Evolutionary conservation across 2,113 vertebrate species (phyloP).

Genomic region (Glareola pratincola): DNA sequence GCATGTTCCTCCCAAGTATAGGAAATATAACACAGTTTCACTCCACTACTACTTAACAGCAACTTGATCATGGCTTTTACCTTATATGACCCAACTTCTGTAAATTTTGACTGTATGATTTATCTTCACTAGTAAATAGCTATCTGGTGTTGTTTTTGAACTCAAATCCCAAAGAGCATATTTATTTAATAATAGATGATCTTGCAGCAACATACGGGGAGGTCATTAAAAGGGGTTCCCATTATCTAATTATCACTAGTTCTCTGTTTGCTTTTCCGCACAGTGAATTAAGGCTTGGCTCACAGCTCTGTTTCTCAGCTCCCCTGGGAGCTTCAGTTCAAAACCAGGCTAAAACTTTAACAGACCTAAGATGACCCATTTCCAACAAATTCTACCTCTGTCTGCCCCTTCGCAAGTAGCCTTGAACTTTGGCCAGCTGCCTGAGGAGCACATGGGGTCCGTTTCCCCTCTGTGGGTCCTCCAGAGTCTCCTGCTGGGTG

Average conservation of each 20-base stretch:
- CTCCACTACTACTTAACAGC: neutral
- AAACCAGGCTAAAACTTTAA: neutral
- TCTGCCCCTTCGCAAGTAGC: neutral
- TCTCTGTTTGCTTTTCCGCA: neutral
- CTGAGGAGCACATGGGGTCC: accelerated
- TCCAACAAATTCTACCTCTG: neutral
- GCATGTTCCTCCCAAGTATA: neutral
- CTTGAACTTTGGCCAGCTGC: accelerated
- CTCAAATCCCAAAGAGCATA: neutral
- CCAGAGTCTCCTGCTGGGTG: neutral
- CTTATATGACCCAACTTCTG: neutral
- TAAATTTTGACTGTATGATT: neutral
- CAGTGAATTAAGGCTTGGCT: neutral
- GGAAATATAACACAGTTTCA: neutral
- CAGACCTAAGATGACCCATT: neutral
- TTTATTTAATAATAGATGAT: neutral
- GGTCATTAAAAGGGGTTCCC: neutral
- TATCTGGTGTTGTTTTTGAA: neutral
- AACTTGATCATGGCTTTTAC: neutral
- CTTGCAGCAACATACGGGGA: neutral
- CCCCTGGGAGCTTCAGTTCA: neutral
- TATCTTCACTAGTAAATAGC: neutral
- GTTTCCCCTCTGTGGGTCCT: neutral
- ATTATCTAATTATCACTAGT: neutral
- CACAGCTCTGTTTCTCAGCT: neutral